These are phyloP conservation scores for Diplazon laetatorius DNA, from an alignment of 2,888 invertebrate genomes.

Conservation along the genomic window DNA sequence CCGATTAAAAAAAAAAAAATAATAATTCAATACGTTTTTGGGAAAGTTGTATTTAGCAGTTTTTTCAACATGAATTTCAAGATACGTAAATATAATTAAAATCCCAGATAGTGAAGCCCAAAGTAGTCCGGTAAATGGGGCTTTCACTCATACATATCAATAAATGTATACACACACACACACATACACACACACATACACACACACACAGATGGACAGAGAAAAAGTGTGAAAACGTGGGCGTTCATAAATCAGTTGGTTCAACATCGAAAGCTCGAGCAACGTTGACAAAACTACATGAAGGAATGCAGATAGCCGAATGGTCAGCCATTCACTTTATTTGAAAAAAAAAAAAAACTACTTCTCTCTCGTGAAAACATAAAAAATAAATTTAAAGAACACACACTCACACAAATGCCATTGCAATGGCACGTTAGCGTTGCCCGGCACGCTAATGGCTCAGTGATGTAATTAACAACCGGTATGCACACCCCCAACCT, in stretches of 20 bases:
- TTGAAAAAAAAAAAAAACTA: constrained; percentile 63
- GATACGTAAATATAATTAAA: no score
- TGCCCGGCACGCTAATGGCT: constrained; percentile 73
- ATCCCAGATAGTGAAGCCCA: no score
- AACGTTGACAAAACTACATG: constrained; percentile 51
- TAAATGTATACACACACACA: no score
- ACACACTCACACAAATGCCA: no score
- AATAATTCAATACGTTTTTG: no score
- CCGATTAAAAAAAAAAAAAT: no score
- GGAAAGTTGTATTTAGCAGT: no score
- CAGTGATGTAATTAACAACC: constrained; percentile 76
- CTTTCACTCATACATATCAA: no score
- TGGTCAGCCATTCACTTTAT: constrained; percentile 43
- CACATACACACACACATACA: neutral
- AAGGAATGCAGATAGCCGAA: constrained; percentile 48
- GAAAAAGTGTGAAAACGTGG: constrained; percentile 50
- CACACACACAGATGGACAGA: neutral
- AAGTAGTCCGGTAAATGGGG: no score
- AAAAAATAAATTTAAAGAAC: no score
- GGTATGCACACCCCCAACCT: neutral
- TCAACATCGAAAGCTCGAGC: constrained; percentile 41
- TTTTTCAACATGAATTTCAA: no score
- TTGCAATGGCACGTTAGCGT: constrained; percentile 72
- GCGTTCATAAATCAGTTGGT: constrained; percentile 53
- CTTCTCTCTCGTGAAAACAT: constrained; percentile 30